Percentiles rank a stretch among this genome's conserved stretches.
phyloP scores from a whole-genome alignment of 2,888 invertebrate genomes.

The Drosophila rellima region DNA sequence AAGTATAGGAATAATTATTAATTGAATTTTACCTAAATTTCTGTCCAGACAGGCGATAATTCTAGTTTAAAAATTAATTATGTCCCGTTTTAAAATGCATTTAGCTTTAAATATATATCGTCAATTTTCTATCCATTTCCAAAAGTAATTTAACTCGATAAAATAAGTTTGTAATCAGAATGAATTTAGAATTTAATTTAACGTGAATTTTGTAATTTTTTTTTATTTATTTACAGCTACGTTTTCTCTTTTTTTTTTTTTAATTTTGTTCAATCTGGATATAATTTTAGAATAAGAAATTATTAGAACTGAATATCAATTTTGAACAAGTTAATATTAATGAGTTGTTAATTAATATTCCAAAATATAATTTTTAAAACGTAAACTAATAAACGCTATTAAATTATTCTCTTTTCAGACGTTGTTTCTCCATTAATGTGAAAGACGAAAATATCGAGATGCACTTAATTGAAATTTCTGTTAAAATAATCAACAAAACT shows the following conservation, averaged over 20 bases:
- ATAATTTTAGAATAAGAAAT: too few relatives aligned
- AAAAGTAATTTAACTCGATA: too few relatives aligned
- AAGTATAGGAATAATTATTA: conserved; percentile 34
- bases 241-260: too few relatives aligned
- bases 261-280: too few relatives aligned
- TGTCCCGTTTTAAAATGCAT: neutral
- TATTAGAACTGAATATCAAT: too few relatives aligned
- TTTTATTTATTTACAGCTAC: too few relatives aligned
- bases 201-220: too few relatives aligned
- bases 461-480: conserved; percentile 4
- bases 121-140: neutral
- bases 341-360: neutral
- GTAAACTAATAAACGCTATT: neutral
- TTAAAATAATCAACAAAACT: neutral
- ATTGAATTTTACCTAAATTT: conserved; percentile 42
- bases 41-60: conserved; percentile 24
- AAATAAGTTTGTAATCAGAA: too few relatives aligned
- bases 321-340: too few relatives aligned
- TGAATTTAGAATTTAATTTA: too few relatives aligned
- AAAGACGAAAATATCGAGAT: neutral
- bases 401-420: conserved; percentile 25
- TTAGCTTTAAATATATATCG: neutral
- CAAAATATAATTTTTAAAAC: neutral
- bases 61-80: conserved; percentile 28
- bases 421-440: neutral